A percentile compares a stretch with the other conserved stretches of the same genome.
phyloP scores from a whole-genome alignment of 2,888 invertebrate genomes.

The Dusona sp. region DNA sequence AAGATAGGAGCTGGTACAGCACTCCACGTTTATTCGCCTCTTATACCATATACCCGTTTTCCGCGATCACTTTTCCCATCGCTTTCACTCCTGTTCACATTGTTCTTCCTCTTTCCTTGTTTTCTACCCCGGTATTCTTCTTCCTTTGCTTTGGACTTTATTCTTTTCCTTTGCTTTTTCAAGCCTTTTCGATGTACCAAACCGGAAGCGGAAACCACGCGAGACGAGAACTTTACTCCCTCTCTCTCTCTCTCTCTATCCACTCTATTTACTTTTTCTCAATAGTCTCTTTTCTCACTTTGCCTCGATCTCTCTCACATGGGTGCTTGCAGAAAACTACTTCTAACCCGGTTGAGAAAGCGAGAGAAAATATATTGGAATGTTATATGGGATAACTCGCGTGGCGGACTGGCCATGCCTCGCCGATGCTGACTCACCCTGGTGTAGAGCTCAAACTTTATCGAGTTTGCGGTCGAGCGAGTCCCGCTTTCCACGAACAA shows the following conservation, averaged over 20 bases:
- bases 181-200: constrained; percentile 46
- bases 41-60: constrained; percentile 38
- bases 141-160: constrained; percentile 34
- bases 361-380: constrained; percentile 47
- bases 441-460: constrained; percentile 80
- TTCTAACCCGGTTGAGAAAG: constrained; percentile 29
- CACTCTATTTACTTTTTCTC: constrained; percentile 19
- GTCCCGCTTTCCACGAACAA: constrained; percentile 80
- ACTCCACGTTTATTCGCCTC: constrained; percentile 56
- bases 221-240: constrained; percentile 71
- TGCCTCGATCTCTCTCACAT: neutral
- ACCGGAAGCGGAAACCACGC: constrained; percentile 78
- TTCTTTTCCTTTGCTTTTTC: constrained; percentile 38
- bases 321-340: constrained; percentile 26
- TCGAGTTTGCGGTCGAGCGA: constrained; percentile 82
- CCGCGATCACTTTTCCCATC: constrained; percentile 63
- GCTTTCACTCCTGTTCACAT: constrained; percentile 55
- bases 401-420: constrained; percentile 59
- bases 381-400: constrained; percentile 51
- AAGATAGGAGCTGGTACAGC: constrained; percentile 45
- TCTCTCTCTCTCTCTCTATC: constrained; percentile 41
- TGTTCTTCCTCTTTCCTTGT: constrained; percentile 41
- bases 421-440: constrained; percentile 63
- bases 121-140: constrained; percentile 24
- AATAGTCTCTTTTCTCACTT: constrained; percentile 33